Evolutionary conservation across 2,797 vertebrate species (phyloP).

Genomic region (Gadopsis marmoratus): DNA sequence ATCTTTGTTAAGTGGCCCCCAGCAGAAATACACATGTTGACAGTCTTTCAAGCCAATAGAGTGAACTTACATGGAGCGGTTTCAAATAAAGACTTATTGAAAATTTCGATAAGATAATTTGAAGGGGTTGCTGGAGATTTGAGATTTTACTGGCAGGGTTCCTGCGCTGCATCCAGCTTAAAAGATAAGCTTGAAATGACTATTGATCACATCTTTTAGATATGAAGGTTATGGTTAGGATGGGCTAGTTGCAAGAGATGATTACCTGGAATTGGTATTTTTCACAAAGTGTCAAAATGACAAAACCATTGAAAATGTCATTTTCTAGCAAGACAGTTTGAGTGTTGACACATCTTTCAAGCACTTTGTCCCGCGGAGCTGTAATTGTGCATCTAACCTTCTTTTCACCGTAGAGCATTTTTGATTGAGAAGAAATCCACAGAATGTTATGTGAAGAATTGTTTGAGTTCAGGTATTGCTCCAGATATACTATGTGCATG

Average conservation of each 20-base stretch:
- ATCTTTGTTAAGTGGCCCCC: constrained; percentile 5
- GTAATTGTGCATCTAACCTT: background rate
- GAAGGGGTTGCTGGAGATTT: constrained; percentile 42
- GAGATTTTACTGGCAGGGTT: constrained; percentile 47
- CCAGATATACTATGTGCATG: constrained; percentile 54
- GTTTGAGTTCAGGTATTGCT: constrained; percentile 43
- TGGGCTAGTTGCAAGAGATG: constrained; percentile 31
- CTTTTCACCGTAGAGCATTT: background rate
- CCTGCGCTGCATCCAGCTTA: constrained; percentile 26
- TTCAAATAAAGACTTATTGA: constrained; percentile 38
- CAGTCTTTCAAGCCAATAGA: constrained; percentile 24
- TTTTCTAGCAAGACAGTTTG: background rate
- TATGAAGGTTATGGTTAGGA: constrained; percentile 35
- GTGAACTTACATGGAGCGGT: constrained; percentile 20
- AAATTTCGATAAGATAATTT: constrained; percentile 49
- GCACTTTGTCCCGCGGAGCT: background rate
- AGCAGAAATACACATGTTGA: constrained; percentile 24
- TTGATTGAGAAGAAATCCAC: constrained; percentile 24
- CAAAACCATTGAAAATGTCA: constrained; percentile 18
- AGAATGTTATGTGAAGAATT: constrained; percentile 28
- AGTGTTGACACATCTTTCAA: background rate
- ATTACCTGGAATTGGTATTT: constrained; percentile 25
- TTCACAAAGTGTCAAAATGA: constrained; percentile 9
- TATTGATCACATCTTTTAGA: constrained; percentile 60
- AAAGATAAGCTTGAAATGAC: constrained; percentile 60